Percentiles rank a stretch among this genome's conserved stretches.
phyloP scores from a whole-genome alignment of 2,888 invertebrate species.

The Escarpia spicata region DNA sequence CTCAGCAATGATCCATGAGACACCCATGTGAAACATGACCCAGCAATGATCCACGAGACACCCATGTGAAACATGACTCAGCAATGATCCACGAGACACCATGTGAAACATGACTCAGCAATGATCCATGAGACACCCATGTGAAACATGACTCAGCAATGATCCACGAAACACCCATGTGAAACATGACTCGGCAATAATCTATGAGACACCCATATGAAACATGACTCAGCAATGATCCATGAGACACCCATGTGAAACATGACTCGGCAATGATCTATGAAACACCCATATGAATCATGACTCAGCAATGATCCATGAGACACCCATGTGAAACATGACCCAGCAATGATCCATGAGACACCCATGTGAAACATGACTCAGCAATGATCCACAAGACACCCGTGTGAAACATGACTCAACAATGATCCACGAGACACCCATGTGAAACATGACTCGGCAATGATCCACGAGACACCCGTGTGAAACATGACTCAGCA shows the following conservation, averaged over 20 bases:
- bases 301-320: background rate
- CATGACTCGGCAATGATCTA: background rate
- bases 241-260: background rate
- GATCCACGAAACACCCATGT: background rate
- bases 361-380: background rate
- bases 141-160: background rate
- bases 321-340: background rate
- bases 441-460: too few relatives aligned
- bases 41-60: too few relatives aligned
- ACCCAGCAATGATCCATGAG: background rate
- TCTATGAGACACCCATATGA: background rate
- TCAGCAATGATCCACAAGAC: background rate
- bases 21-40: too few relatives aligned
- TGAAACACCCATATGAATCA: background rate
- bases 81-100: background rate
- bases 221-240: background rate
- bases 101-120: background rate
- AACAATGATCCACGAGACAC: too few relatives aligned
- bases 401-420: background rate
- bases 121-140: too few relatives aligned
- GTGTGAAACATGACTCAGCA: too few relatives aligned
- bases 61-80: background rate
- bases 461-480: too few relatives aligned
- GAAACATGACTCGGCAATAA: background rate
- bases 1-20: too few relatives aligned